A percentile compares a stretch with the other conserved stretches of the same genome.
phyloP scores from a whole-genome alignment of 2,888 invertebrate genomes.

The Melanchra persicariae region DNA sequence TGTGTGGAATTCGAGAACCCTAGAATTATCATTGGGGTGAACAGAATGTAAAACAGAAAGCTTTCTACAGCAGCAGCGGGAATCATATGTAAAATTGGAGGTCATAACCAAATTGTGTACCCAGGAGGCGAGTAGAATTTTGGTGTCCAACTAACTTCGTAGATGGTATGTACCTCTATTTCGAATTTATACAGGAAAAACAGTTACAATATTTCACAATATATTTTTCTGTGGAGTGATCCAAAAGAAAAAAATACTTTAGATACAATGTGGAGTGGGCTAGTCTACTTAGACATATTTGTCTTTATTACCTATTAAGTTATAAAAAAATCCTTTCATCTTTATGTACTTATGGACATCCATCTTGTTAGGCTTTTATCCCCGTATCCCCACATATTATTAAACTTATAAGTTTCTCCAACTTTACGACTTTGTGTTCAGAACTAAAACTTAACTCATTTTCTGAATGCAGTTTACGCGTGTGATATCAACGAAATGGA shows the following conservation, averaged over 20 bases:
- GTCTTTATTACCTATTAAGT: slow-evolving; percentile 46
- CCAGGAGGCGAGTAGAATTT: not conserved
- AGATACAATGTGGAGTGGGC: not conserved
- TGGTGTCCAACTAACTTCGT: not conserved
- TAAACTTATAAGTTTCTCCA: slow-evolving; percentile 45
- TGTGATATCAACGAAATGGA: slow-evolving; percentile 51
- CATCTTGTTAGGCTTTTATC: slow-evolving; percentile 46
- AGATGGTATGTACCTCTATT: not conserved
- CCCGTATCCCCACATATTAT: slow-evolving; percentile 40
- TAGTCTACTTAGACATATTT: slow-evolving; percentile 15
- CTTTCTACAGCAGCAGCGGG: not conserved
- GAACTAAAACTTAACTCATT: slow-evolving; percentile 49
- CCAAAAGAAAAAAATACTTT: not conserved
- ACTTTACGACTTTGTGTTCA: slow-evolving; percentile 38
- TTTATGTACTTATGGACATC: slow-evolving; percentile 33
- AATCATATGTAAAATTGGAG: slow-evolving; percentile 1
- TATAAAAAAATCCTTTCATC: slow-evolving; percentile 50
- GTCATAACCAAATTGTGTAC: not conserved
- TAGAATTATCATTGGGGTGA: not conserved
- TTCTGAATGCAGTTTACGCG: slow-evolving; percentile 51
- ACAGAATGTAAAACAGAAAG: not conserved
- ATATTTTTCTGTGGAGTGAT: no score
- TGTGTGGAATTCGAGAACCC: no score
- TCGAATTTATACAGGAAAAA: no score
- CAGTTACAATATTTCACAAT: no score